Evolutionary conservation across 2,797 vertebrate genomes (phyloP).

Genomic region (Poecilia wingei): DNA sequence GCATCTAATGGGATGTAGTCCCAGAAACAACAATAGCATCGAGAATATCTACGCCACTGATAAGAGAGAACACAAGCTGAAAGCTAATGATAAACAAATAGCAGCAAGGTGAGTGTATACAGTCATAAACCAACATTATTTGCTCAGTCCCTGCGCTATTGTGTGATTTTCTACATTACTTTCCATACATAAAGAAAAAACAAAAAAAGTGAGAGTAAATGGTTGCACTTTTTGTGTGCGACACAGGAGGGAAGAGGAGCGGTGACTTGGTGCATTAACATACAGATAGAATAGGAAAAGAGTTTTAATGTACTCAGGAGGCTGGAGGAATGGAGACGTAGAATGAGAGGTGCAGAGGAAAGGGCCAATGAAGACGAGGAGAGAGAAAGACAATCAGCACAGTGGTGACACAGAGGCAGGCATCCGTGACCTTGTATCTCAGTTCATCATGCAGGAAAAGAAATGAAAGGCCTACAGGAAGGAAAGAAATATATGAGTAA

Average conservation of each 20-base stretch:
- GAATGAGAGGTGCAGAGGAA: constrained; percentile 44
- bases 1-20: constrained; percentile 59
- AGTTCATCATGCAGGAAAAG: constrained; percentile 54
- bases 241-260: constrained; percentile 78
- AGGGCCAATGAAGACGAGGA: constrained; percentile 35
- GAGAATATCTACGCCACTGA: constrained; percentile 67
- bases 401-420: constrained; percentile 66
- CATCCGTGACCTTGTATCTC: constrained; percentile 74
- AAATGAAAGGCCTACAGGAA: constrained; percentile 76
- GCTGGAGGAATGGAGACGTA: constrained; percentile 77
- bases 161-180: constrained; percentile 50
- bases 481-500: constrained; percentile 48
- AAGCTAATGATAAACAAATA: constrained; percentile 64
- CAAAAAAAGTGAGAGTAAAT: constrained; percentile 39
- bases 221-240: constrained; percentile 45
- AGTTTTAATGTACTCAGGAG: constrained; percentile 92
- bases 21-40: constrained; percentile 57
- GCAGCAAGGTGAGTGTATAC: constrained; percentile 45
- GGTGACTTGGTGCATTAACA: constrained; percentile 89
- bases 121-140: constrained; percentile 78
- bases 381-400: constrained; percentile 71
- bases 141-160: constrained; percentile 45
- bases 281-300: constrained; percentile 99
- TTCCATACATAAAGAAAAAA: constrained; percentile 47
- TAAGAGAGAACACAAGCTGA: constrained; percentile 63